A percentile compares a stretch with the other conserved stretches of the same genome.
Conservation (phyloP, 2,797 vertebrate genomes). For the Coregonus ussuriensis region DNA sequence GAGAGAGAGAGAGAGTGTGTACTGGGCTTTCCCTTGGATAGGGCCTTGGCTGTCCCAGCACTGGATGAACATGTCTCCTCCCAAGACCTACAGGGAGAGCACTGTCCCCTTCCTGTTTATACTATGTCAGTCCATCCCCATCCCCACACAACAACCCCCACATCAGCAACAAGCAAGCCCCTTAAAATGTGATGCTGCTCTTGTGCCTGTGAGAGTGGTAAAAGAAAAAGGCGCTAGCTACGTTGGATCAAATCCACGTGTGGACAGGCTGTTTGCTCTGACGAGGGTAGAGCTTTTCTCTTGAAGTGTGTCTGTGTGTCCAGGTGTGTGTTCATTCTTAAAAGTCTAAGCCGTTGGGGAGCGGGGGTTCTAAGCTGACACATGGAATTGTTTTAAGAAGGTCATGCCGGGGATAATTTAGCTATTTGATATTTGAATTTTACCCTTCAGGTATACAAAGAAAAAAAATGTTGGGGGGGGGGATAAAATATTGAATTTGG, state of each 20-base stretch:
- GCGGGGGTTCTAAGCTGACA: too few relatives aligned
- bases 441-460: too few relatives aligned
- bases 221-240: slow-evolving; percentile 19
- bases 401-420: too few relatives aligned
- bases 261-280: slow-evolving; percentile 51
- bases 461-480: too few relatives aligned
- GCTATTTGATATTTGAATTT: too few relatives aligned
- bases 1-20: slow-evolving; percentile 43
- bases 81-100: slow-evolving; percentile 48
- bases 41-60: slow-evolving; percentile 57
- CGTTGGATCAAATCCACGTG: slow-evolving; percentile 59
- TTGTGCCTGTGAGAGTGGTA: slow-evolving; percentile 38
- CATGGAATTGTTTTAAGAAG: too few relatives aligned
- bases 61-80: slow-evolving; percentile 76
- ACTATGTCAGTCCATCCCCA: slow-evolving; percentile 65
- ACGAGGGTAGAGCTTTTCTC: slow-evolving; percentile 58
- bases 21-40: slow-evolving; percentile 72
- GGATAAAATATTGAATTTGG: too few relatives aligned
- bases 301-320: slow-evolving; percentile 47
- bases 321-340: slow-evolving; percentile 52
- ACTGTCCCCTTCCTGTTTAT: slow-evolving; percentile 71
- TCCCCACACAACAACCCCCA: not conserved
- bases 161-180: slow-evolving; percentile 46
- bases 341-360: slow-evolving; percentile 22
- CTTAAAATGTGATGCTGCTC: slow-evolving; percentile 55